Evolutionary conservation across 2,113 vertebrate genomes (phyloP), one percentile per base, ranked within the genome.

Genomic region (Gulo gulo): DNA sequence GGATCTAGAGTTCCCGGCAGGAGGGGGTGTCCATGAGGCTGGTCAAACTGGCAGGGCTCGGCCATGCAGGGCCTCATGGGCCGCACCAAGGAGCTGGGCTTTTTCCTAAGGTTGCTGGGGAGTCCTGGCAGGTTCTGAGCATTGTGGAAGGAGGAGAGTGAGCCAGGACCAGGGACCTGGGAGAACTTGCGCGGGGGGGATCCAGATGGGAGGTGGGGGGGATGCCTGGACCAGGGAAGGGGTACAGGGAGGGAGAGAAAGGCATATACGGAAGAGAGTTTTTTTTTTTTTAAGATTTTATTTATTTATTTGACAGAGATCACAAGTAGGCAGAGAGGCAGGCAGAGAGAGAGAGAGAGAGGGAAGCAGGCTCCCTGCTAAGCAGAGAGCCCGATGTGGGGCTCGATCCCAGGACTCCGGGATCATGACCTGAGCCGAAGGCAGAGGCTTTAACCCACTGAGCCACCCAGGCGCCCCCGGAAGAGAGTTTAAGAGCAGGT

Each of bases 101-200:
- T 91, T 80, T 57, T 82, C 36, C 94, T 8, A 2, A 80, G 73
- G 52, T 16, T 4, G 2, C 50, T 36, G 6, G 65, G 88, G 39
- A 93, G 65, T 45, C 82, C 88, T 1, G 2, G 73, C 82, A 82
- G 31, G 39, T 12, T 74, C 65, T 82, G 88, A 18, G 73, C 57
- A 69, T 31, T 6, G 1, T 11, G 52, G 63, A 11, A 34, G n/a
- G 16, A 0, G 50, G 2, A 15, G 36, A 26, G 47, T 13, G 1
- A 84, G 34, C 24, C 50, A 31, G 52, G 42, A 31, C 71, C 47
- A 84, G 52, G 18, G 45, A 39, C 61, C 24, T 20, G 18, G 6
- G n/a, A 67, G 18, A 47, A 18, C 26, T 23, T 24, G 6, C 4
- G 13, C 4, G 10, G 45, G 24, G 67, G 29, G 24, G 18, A 85